phyloP scores from a whole-genome alignment of 2,113 vertebrate species.

The Alces alces region DNA sequence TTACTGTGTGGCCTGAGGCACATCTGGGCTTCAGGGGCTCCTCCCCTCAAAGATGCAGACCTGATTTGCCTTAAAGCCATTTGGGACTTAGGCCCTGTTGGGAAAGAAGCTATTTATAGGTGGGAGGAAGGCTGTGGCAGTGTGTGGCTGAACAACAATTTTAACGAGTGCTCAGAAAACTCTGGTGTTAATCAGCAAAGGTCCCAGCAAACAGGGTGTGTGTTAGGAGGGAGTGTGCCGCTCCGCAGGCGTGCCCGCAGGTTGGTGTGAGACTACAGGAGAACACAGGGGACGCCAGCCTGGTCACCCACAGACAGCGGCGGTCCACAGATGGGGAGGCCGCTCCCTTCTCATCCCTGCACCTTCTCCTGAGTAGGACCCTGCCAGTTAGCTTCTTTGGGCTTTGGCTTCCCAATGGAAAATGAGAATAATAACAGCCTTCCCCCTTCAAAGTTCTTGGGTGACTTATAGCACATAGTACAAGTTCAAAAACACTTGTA shows the following conservation, averaged over 20 bases:
- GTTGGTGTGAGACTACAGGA: background rate
- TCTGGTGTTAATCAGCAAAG: background rate
- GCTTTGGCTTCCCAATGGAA: background rate
- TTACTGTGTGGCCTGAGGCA: background rate
- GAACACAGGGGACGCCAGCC: background rate
- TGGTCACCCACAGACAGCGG: background rate
- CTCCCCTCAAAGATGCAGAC: background rate
- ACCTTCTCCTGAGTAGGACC: background rate
- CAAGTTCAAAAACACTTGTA: background rate
- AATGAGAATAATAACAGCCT: background rate
- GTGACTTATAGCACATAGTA: background rate
- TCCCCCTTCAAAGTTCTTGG: background rate
- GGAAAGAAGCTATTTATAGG: background rate
- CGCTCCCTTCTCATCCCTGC: background rate
- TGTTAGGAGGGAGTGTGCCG: background rate
- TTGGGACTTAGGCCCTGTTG: background rate
- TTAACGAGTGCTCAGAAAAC: conserved; percentile 37
- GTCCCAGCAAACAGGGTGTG: background rate
- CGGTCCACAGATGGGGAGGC: background rate
- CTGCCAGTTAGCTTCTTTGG: background rate
- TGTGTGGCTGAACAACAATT: background rate
- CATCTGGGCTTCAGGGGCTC: background rate
- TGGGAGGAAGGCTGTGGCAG: background rate
- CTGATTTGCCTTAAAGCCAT: background rate
- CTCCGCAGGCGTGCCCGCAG: background rate